A percentile compares a stretch with the other conserved stretches of the same genome.
These are phyloP conservation scores for Phoenicopterus ruber DNA, from an alignment of 2,113 vertebrate species.

Conservation along the genomic window DNA sequence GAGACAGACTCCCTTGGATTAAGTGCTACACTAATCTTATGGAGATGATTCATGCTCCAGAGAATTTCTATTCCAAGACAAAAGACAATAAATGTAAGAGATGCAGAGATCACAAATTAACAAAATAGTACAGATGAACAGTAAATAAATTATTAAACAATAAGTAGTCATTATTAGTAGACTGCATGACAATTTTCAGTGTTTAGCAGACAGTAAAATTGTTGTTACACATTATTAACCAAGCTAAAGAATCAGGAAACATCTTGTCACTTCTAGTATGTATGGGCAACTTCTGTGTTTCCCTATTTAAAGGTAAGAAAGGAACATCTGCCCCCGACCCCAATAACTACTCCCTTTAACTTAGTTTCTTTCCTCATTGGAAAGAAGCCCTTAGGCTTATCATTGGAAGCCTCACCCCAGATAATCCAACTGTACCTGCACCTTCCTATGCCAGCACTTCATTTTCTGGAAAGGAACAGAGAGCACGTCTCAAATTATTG, in stretches of 20 bases:
- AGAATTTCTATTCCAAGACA: background rate
- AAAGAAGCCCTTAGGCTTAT: background rate
- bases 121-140: background rate
- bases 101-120: background rate
- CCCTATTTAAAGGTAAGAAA: background rate
- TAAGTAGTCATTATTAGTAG: background rate
- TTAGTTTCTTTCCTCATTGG: background rate
- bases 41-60: background rate
- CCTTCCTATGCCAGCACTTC: background rate
- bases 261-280: background rate
- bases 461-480: background rate
- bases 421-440: background rate
- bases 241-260: background rate
- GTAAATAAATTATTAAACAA: background rate
- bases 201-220: background rate
- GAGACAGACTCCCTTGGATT: background rate
- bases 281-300: background rate
- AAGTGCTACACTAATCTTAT: background rate
- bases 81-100: background rate
- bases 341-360: background rate
- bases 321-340: background rate
- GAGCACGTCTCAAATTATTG: background rate
- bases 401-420: background rate
- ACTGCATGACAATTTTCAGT: background rate
- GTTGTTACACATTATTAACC: background rate